Evolutionary conservation across 1,140 invertebrate genomes (phyloP), one percentile per base, ranked within the genome.

Genomic region (Cecropterus lyciades): DNA sequence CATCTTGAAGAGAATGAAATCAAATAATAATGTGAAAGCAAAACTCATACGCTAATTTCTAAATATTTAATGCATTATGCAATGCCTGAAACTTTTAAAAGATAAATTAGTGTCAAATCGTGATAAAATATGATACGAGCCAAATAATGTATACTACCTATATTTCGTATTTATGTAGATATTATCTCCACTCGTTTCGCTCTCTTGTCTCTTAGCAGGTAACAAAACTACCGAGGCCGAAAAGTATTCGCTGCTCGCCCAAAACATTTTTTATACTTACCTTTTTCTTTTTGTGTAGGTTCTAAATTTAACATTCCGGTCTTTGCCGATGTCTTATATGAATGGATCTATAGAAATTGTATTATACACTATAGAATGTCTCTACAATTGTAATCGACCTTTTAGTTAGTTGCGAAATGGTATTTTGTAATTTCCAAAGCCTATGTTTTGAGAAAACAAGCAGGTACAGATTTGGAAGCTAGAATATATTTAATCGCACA

Each of bases 171-270:
- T n/a, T 24, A 48, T 20, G 37, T 17, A 51, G 43, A 63, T 43
- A 40, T 30, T 64, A 51, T 53, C 37, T 52, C n/a, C n/a, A n/a
- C 53, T 60, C 60, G 67, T 71, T 70, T 62, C 59, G 56, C 48
- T 64, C 55, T 48, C 49, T 49, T 70, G 69, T 73, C 70, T 70
- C 62, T 69, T 46, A 75, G 79, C 80, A 85, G 80, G 80, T 83
- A 83, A 78, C 62, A 76, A 69, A 64, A 69, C 65, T 43, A 51
- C 57, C 67, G 67, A 74, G 68, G 67, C 76, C 80, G 78, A 73
- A 80, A 78, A 80, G 72, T 69, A 64, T 70, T 78, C 53, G 72
- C 64, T 42, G 56, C 51, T 57, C 67, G 67, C 60, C 70, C 70
- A 72, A 72, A 69, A 51, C 53, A 65, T 75, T 80, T 78, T 82